Percentiles rank a stretch among this genome's conserved stretches.
These are phyloP conservation scores for Agrotis segetum DNA, from an alignment of 2,888 invertebrate species.

Conservation along the genomic window DNA sequence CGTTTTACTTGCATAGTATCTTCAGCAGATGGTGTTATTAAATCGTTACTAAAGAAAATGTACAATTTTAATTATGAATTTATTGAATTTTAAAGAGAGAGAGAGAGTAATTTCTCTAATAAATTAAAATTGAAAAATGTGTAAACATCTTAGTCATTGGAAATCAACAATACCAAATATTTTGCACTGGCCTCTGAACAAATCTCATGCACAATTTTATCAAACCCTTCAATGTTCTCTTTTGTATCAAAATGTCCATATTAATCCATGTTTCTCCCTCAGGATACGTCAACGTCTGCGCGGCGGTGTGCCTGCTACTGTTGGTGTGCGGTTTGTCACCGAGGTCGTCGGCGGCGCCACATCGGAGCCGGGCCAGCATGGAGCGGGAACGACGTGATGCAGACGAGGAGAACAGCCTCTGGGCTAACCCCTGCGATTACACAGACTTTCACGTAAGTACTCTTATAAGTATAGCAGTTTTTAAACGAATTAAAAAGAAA, in stretches of 20 bases:
- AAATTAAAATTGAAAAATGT: background rate
- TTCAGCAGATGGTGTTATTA: background rate
- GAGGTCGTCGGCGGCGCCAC: conserved; percentile 84
- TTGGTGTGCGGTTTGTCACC: conserved; percentile 84
- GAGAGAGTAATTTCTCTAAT: no score
- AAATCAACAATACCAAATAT: background rate
- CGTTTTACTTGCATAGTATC: background rate
- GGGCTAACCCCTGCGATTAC: conserved; percentile 87
- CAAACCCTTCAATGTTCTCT: background rate
- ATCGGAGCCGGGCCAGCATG: conserved; percentile 76
- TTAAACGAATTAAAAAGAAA: background rate
- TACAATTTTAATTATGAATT: background rate
- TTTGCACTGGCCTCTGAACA: background rate
- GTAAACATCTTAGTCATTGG: background rate
- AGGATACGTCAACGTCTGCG: conserved; percentile 90
- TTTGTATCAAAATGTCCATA: background rate
- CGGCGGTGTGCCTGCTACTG: conserved; percentile 85
- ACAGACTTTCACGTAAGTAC: conserved; percentile 71
- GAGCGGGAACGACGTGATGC: conserved; percentile 77
- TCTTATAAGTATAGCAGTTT: background rate
- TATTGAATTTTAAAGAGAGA: no score
- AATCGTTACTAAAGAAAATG: background rate
- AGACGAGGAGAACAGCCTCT: conserved; percentile 76
- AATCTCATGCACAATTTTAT: background rate
- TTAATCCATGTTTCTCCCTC: conserved; percentile 39